Conservation (phyloP, 2,888 invertebrate species). For the Euplagia quadripunctaria region DNA sequence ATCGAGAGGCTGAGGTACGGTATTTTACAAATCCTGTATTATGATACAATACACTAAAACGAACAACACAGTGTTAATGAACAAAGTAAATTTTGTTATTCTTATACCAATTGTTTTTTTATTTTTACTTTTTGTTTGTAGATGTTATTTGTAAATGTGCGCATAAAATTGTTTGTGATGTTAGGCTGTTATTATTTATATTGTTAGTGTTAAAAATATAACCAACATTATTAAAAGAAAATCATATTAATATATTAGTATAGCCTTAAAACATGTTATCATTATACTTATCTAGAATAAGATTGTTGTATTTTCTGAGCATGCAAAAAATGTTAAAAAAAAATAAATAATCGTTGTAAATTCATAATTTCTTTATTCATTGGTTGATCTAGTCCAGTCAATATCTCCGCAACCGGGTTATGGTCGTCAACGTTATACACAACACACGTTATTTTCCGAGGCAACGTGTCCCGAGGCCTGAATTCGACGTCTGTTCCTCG, state of each 20-base stretch:
- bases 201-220: constrained; percentile 21
- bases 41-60: not conserved
- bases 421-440: not conserved
- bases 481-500: too few species aligned
- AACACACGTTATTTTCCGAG: not conserved
- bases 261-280: constrained; percentile 28
- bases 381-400: not conserved
- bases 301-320: constrained; percentile 61
- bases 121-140: not conserved
- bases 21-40: too few species aligned
- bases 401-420: not conserved
- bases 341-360: constrained; percentile 57
- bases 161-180: constrained; percentile 50
- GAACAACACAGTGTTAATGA: not conserved
- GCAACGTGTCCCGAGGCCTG: too few species aligned
- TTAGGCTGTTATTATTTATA: constrained; percentile 52
- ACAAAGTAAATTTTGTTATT: not conserved
- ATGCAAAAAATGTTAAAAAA: constrained; percentile 65
- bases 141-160: constrained; percentile 26
- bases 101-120: not conserved
- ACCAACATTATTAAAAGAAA: constrained; percentile 20
- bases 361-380: constrained; percentile 7
- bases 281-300: constrained; percentile 30
- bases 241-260: constrained; percentile 15
- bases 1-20: too few species aligned